Base-by-base conservation (phyloP, 2,797 vertebrate species). In the Salarias fasciatus region DNA sequence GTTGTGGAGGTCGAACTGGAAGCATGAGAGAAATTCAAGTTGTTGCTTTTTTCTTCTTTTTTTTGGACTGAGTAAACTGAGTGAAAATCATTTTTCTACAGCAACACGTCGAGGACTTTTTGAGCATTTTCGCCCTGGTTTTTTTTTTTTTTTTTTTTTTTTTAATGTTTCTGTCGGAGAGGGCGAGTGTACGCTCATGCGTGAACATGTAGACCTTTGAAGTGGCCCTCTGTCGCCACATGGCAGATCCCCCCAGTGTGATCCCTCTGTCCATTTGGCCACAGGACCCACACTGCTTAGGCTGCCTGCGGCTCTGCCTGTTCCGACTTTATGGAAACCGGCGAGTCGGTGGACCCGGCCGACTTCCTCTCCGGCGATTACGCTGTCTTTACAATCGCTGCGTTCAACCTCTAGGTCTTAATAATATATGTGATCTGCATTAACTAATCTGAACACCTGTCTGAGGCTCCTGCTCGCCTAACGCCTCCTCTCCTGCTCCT, bases 231-330 rank as follows among this genome's bases (percentile, higher is more conserved):
- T 86, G 82, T 88, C 86, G 73, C 85, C 85, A 81, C 86, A 87
- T 86, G 86, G 77, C 64, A 66, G 56, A 72, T 82, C 69, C 86
- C 79, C 82, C 86, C 46, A 77, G 74, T 85, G 88, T 82, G 86
- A 89, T 77, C 87, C 88, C 90, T 89, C 88, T 88, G 89, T 87
- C 84, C 82, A 85, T 79, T 88, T 88, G 84, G 86, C 84, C 70
- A 46, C 55, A 66, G 77, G 62, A 77, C 63, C 44, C 1, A 68
- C 74, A 69, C 69, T 52, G 68, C 74, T n/a, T 73, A 55, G 61
- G 60, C 68, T 75, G 72, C 71, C 80, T 62, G 51, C n/a, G 11
- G 63, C 74, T 73, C 74, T 77, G 65, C 76, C 69, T 80, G 56
- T 63, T 70, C 70, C 63, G 33, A 71, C 64, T 56, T 63, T 74